These are phyloP conservation scores for Neodiprion virginianus DNA, from an alignment of 1,140 invertebrate species.

Conservation along the genomic window DNA sequence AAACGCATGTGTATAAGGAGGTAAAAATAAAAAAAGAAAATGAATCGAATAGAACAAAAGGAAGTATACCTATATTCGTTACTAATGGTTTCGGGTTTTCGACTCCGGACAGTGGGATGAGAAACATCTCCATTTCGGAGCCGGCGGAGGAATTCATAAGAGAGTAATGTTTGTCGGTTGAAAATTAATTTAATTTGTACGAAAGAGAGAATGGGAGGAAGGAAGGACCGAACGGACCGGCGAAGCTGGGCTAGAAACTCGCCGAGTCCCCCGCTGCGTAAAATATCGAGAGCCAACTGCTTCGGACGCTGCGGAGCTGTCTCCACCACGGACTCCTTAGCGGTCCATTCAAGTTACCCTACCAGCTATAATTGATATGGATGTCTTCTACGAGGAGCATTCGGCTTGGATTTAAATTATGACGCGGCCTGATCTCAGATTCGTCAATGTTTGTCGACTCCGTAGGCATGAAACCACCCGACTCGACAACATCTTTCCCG, in stretches of 20 bases:
- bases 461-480: too few relatives aligned
- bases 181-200: slow-evolving; percentile 54
- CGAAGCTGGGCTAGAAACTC: slow-evolving; percentile 24
- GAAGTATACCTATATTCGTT: slow-evolving; percentile 12
- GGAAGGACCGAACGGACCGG: slow-evolving; percentile 15
- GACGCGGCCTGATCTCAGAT: neutral
- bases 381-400: slow-evolving; percentile 49
- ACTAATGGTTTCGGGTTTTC: slow-evolving; percentile 12
- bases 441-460: neutral
- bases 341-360: slow-evolving; percentile 28
- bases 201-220: neutral
- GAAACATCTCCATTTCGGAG: slow-evolving; percentile 43
- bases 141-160: slow-evolving; percentile 43
- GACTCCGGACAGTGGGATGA: slow-evolving; percentile 9
- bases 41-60: slow-evolving; percentile 27
- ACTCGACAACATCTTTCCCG: neutral
- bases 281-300: slow-evolving; percentile 52
- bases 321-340: slow-evolving; percentile 31
- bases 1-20: neutral
- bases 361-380: slow-evolving; percentile 61
- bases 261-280: slow-evolving; percentile 47
- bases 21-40: slow-evolving; percentile 19
- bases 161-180: slow-evolving; percentile 42
- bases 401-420: slow-evolving; percentile 5
- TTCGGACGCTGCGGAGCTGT: slow-evolving; percentile 46